Conservation (phyloP, 2,797 vertebrate genomes). For the Rhinoraja longicauda region DNA sequence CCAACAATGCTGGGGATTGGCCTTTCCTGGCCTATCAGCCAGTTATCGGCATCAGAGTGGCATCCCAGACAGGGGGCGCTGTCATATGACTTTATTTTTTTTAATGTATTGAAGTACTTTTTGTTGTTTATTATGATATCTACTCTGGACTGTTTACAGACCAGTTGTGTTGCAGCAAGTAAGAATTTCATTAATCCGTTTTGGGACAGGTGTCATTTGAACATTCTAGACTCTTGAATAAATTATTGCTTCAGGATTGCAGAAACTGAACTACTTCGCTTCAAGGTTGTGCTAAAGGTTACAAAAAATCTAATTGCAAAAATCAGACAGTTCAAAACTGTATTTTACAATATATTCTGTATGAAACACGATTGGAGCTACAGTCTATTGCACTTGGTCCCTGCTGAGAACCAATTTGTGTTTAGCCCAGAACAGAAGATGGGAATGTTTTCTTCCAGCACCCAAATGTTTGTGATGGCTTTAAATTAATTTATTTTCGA, state of each 20-base stretch:
- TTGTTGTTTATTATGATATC: too few species aligned
- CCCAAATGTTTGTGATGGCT: background rate
- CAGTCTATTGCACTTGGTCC: background rate
- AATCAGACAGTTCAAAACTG: background rate
- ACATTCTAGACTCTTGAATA: background rate
- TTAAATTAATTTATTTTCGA: conserved; percentile 20
- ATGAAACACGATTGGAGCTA: conserved; percentile 4
- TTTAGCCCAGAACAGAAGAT: background rate
- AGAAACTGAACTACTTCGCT: background rate
- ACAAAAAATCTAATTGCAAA: conserved; percentile 10
- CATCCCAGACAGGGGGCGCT: too few species aligned
- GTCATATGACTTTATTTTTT: too few species aligned
- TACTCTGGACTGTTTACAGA: too few species aligned
- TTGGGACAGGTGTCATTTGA: too few species aligned
- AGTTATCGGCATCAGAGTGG: too few species aligned
- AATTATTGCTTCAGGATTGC: background rate
- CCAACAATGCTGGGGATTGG: too few species aligned
- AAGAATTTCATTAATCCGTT: too few species aligned
- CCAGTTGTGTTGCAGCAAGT: too few species aligned
- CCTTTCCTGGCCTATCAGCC: too few species aligned
- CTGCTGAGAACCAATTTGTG: conserved; percentile 11
- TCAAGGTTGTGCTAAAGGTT: background rate
- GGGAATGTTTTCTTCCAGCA: conserved; percentile 12
- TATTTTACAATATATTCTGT: background rate
- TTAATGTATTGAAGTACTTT: too few species aligned